phyloP scores from a whole-genome alignment of 2,113 vertebrate genomes.

The Hemibates koningsi region DNA sequence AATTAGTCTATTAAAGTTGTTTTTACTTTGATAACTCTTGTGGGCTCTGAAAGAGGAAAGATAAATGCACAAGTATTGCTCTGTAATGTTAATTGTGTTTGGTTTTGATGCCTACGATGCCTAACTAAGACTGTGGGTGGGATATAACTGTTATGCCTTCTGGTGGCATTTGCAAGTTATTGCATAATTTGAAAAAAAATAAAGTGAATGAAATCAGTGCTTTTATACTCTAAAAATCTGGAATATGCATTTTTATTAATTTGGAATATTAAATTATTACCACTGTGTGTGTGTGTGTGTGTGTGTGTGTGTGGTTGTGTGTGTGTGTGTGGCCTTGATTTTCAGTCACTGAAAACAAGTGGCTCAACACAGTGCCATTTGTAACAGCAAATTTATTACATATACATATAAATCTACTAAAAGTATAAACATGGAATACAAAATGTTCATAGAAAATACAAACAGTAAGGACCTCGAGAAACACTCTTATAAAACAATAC shows the following conservation, averaged over 20 bases:
- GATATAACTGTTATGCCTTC: not conserved
- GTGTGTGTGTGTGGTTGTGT: not conserved
- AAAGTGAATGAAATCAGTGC: not conserved
- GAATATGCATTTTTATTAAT: not conserved
- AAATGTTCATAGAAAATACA: slow-evolving; percentile 66
- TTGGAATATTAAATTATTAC: not conserved
- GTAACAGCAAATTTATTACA: slow-evolving; percentile 55
- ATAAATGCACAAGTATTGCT: not conserved
- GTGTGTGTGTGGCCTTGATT: not conserved
- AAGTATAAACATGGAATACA: slow-evolving; percentile 63
- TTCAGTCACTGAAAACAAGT: not conserved
- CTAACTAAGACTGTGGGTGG: not conserved
- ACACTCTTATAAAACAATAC: slow-evolving; percentile 44
- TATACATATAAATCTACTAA: slow-evolving; percentile 61
- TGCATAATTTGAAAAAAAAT: not conserved
- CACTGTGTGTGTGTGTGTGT: not conserved
- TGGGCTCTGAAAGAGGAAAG: not conserved
- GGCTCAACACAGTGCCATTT: not conserved
- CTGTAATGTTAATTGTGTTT: not conserved
- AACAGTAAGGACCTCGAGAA: slow-evolving; percentile 34
- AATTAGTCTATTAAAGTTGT: not conserved
- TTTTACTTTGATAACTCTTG: not conserved
- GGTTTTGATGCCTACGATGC: not conserved
- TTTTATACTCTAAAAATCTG: not conserved
- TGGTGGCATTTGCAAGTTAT: not conserved